phyloP scores from a whole-genome alignment of 2,113 vertebrate species.

The Cephalophus harveyi region DNA sequence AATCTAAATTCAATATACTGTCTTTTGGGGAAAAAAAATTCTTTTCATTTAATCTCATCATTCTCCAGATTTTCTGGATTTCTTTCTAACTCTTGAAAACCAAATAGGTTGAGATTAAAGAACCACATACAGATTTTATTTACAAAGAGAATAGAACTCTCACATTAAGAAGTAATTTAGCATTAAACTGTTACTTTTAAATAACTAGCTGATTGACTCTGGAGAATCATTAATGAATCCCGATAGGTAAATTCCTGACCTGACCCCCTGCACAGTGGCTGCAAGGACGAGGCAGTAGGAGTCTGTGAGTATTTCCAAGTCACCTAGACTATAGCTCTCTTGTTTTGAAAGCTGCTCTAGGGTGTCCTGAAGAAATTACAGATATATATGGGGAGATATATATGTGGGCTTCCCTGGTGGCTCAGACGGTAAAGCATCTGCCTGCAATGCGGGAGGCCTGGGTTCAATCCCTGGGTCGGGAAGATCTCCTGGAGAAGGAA shows the following conservation, averaged over 20 bases:
- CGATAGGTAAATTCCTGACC: background rate
- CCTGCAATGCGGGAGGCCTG: background rate
- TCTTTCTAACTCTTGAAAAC: background rate
- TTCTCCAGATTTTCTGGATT: background rate
- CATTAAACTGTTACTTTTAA: background rate
- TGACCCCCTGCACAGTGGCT: background rate
- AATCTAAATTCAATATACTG: background rate
- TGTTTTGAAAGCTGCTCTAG: too few relatives aligned
- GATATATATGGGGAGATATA: background rate
- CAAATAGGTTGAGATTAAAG: background rate
- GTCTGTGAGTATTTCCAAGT: background rate
- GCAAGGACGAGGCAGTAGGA: background rate
- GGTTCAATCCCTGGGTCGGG: background rate
- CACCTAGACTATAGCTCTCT: background rate
- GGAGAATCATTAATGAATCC: background rate
- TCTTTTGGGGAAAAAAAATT: background rate
- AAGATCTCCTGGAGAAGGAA: background rate
- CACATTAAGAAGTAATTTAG: background rate
- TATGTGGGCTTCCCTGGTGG: background rate
- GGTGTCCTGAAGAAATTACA: background rate
- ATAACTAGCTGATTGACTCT: background rate
- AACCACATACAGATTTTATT: background rate
- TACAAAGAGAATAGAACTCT: background rate
- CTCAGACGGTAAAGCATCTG: background rate
- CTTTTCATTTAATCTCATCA: background rate